These are phyloP conservation scores for Drosophila pseudotakahashii DNA, from an alignment of 2,888 invertebrate genomes.

Conservation along the genomic window DNA sequence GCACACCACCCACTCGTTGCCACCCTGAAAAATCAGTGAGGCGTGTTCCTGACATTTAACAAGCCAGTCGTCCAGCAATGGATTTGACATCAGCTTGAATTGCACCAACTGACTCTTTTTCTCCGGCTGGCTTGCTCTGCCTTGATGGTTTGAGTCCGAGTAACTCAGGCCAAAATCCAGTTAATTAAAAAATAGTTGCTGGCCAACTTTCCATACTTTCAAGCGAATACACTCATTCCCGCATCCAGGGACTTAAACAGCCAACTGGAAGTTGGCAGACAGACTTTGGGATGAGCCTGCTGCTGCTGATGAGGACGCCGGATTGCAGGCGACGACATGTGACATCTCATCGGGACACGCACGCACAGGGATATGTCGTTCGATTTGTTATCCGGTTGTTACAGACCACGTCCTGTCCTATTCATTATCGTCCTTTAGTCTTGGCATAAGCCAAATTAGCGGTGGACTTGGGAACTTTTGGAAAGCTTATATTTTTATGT, in stretches of 20 bases:
- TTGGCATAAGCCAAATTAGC: no score
- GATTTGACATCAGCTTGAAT: conserved; percentile 19
- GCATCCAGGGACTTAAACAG: conserved; percentile 16
- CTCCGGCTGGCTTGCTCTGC: background rate
- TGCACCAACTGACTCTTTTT: conserved; percentile 17
- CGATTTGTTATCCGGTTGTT: conserved; percentile 57
- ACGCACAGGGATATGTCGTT: conserved; percentile 58
- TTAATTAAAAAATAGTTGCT: conserved; percentile 74
- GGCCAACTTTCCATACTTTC: conserved; percentile 70
- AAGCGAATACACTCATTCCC: conserved; percentile 60
- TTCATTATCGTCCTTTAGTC: conserved; percentile 57
- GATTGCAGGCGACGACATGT: conserved; percentile 65
- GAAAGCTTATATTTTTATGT: no score
- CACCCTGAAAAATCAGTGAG: conserved; percentile 64
- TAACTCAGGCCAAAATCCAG: conserved; percentile 51
- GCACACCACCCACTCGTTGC: background rate
- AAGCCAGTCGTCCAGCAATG: conserved; percentile 56
- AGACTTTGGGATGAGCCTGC: conserved; percentile 10
- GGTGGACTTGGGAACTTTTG: background rate
- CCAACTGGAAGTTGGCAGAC: conserved; percentile 5
- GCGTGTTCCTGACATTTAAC: conserved; percentile 74
- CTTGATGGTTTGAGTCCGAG: conserved; percentile 2
- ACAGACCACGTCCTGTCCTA: conserved; percentile 28
- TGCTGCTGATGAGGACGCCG: conserved; percentile 31
- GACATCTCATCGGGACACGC: conserved; percentile 73